Conservation (phyloP, 2,888 invertebrate species). For the Caenorhabditis panamensis region DNA sequence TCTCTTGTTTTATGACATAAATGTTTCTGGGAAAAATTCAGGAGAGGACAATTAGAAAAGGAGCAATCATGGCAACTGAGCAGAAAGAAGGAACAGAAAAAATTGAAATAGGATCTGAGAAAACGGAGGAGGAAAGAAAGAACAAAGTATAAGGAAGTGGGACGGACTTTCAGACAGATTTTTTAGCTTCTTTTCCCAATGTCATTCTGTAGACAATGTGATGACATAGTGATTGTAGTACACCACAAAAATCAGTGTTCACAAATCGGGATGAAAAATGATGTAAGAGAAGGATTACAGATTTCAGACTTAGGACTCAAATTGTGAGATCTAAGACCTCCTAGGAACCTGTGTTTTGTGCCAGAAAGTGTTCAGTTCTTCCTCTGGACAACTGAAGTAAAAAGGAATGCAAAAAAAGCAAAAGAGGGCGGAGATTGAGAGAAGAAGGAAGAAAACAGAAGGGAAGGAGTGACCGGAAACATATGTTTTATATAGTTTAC, state of each 20-base stretch:
- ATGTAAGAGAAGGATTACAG: neutral
- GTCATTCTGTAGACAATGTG: neutral
- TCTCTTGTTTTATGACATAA: neutral
- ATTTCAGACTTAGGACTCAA: neutral
- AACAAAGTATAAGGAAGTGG: too few species aligned
- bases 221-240: neutral
- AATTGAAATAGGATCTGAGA: too few species aligned
- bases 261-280: neutral
- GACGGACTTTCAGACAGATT: neutral
- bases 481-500: conserved; percentile 53
- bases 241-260: neutral
- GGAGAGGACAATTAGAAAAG: neutral
- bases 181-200: neutral
- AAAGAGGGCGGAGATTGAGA: conserved; percentile 34
- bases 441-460: conserved; percentile 4
- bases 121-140: too few species aligned
- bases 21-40: too few species aligned
- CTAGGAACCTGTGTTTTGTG: too few species aligned
- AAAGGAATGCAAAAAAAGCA: conserved; percentile 16
- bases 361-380: too few species aligned
- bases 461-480: conserved; percentile 29
- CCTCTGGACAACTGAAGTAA: conserved; percentile 1
- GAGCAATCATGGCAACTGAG: neutral
- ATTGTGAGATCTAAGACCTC: too few species aligned
- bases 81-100: too few species aligned